Evolutionary conservation across 2,113 vertebrate genomes (phyloP).

Genomic region (Cyprinus carpio): DNA sequence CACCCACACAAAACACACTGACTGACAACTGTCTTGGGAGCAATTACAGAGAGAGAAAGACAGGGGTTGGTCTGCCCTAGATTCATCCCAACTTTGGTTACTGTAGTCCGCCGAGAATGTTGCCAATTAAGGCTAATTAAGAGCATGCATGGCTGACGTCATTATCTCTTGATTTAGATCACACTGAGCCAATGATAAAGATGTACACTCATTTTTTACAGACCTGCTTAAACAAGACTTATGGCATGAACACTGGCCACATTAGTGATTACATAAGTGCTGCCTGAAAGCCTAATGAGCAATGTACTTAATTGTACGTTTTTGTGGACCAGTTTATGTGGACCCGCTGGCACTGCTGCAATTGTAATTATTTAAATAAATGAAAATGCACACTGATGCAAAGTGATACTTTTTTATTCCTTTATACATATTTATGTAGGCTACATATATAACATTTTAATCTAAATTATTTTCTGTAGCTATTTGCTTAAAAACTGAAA

Average conservation of each 20-base stretch:
- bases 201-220: neutral
- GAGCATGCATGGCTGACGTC: conserved; percentile 29
- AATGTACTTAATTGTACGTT: neutral
- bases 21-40: conserved; percentile 57
- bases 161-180: conserved; percentile 24
- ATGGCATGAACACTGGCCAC: neutral
- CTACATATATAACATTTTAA: neutral
- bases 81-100: conserved; percentile 42
- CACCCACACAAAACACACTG: conserved; percentile 63
- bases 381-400: neutral
- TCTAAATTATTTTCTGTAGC: neutral
- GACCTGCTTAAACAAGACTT: neutral
- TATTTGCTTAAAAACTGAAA: too few relatives aligned
- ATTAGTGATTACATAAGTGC: conserved; percentile 1
- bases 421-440: too few relatives aligned
- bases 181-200: neutral
- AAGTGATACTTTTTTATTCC: neutral
- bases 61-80: conserved; percentile 19
- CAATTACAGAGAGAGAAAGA: conserved; percentile 50
- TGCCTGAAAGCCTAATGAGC: neutral
- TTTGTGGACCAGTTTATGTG: neutral
- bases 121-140: conserved; percentile 51
- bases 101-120: conserved; percentile 33
- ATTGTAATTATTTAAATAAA: neutral
- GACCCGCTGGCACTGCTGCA: neutral